phyloP scores from a whole-genome alignment of 2,888 invertebrate genomes.

The Heliconius ismenius region DNA sequence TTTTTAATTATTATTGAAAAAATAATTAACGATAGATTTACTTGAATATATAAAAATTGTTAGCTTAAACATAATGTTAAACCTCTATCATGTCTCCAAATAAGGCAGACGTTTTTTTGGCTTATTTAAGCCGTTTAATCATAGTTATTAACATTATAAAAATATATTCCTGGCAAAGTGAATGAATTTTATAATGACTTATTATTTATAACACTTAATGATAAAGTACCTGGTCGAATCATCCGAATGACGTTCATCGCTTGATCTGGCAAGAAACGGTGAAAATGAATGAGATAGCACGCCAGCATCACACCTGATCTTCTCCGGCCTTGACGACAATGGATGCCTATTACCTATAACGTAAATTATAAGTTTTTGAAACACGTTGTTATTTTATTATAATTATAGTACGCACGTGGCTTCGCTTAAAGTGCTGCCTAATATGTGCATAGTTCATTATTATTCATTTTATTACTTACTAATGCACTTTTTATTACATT shows the following conservation, averaged over 20 bases:
- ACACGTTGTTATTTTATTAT: background rate
- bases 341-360: constrained; percentile 84
- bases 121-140: background rate
- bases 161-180: background rate
- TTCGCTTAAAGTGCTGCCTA: background rate
- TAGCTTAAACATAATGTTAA: background rate
- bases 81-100: background rate
- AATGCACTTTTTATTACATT: too few relatives aligned
- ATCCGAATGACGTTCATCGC: constrained; percentile 82
- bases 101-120: background rate
- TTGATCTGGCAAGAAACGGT: constrained; percentile 82
- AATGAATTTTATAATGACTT: background rate
- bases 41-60: background rate
- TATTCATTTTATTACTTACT: too few relatives aligned
- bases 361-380: background rate
- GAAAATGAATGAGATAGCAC: constrained; percentile 86
- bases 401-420: background rate
- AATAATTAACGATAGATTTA: background rate
- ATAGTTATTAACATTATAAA: background rate
- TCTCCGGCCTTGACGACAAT: constrained; percentile 87
- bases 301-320: constrained; percentile 88
- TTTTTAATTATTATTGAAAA: too few relatives aligned
- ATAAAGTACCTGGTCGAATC: constrained; percentile 75
- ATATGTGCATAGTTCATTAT: too few relatives aligned
- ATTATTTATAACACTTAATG: background rate